Conservation (phyloP, 2,888 invertebrate genomes). For the Axea sp. region DNA sequence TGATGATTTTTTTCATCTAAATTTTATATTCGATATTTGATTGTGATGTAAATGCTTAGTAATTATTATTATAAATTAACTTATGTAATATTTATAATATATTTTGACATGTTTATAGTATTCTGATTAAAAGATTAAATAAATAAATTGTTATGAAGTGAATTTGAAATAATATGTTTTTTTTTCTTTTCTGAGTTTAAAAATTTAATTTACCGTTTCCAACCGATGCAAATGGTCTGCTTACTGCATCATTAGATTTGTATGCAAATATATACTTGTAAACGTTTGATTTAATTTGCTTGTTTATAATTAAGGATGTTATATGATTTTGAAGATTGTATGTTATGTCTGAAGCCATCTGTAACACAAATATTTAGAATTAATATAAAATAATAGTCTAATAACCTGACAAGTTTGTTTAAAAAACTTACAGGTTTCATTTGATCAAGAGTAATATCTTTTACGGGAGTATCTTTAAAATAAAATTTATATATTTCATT, state of each 20-base stretch:
- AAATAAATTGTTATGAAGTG: too few species aligned
- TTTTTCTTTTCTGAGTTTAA: too few species aligned
- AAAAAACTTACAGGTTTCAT: constrained; percentile 29
- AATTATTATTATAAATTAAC: too few species aligned
- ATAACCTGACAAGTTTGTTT: too few species aligned
- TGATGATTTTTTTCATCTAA: too few species aligned
- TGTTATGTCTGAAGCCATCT: constrained; percentile 69
- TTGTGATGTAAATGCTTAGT: too few species aligned
- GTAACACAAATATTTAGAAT: constrained; percentile 30
- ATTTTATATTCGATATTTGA: too few species aligned
- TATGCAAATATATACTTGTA: constrained; percentile 71
- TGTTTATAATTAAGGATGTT: constrained; percentile 65
- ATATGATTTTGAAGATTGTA: constrained; percentile 64
- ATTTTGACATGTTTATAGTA: too few species aligned
- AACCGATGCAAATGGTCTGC: constrained; percentile 29
- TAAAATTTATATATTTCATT: constrained; percentile 38
- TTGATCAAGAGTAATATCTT: constrained; percentile 1
- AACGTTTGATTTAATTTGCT: constrained; percentile 67
- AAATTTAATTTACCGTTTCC: constrained; percentile 41
- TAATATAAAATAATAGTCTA: too few species aligned
- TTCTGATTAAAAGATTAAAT: too few species aligned
- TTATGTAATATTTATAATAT: too few species aligned
- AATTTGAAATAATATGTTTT: too few species aligned
- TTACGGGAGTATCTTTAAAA: constrained; percentile 22
- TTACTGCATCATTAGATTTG: constrained; percentile 43